Conservation (phyloP, 2,888 invertebrate species). For the Colletes collaris region DNA sequence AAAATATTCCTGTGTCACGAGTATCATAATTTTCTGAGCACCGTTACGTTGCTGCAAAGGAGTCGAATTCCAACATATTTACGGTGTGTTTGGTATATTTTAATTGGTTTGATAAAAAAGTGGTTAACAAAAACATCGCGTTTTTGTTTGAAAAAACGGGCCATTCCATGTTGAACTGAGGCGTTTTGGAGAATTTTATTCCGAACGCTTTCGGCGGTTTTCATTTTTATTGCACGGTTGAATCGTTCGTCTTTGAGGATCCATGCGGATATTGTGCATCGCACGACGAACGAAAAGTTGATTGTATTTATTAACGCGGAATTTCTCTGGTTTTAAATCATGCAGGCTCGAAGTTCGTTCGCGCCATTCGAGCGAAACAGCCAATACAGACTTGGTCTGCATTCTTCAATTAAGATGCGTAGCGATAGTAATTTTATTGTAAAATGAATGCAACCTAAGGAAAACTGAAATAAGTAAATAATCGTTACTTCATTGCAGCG, state of each 20-base stretch:
- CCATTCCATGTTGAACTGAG: background rate
- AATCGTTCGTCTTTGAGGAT: background rate
- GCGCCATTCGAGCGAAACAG: background rate
- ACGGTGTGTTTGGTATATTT: background rate
- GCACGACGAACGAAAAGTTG: background rate
- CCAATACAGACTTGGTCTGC: background rate
- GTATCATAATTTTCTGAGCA: no score
- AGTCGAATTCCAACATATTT: no score
- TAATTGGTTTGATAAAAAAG: background rate
- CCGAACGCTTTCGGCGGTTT: background rate
- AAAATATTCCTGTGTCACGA: no score
- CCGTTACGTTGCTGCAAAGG: no score
- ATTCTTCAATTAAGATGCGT: background rate
- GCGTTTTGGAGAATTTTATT: constrained; percentile 2
- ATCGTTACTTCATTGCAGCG: no score
- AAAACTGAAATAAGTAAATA: no score
- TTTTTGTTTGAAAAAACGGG: background rate
- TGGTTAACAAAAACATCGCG: background rate
- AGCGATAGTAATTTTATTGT: background rate
- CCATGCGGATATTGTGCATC: background rate
- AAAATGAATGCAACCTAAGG: background rate
- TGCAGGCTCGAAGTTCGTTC: background rate
- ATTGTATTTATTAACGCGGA: constrained; percentile 1
- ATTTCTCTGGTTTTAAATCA: background rate
- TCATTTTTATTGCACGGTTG: background rate